Evolutionary conservation across 2,888 invertebrate genomes (phyloP).

Genomic region (Rhogogaster chlorosoma): DNA sequence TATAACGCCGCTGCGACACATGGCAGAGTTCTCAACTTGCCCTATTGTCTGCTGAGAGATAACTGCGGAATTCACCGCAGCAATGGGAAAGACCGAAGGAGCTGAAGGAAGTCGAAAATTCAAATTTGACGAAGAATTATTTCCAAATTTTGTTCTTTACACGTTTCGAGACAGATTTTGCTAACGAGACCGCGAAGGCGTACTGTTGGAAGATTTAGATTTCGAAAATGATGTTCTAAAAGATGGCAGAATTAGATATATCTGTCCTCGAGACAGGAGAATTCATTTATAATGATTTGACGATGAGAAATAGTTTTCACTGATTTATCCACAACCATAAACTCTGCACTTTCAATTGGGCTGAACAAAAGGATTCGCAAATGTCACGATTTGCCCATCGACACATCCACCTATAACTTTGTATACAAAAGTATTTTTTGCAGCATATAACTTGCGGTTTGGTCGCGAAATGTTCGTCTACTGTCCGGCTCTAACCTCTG

Average conservation of each 20-base stretch:
- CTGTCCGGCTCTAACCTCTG: too few relatives aligned
- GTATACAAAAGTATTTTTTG: too few relatives aligned
- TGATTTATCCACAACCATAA: neutral
- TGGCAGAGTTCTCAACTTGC: slow-evolving; percentile 69
- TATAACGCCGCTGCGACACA: slow-evolving; percentile 70
- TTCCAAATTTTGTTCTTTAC: neutral
- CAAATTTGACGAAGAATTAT: neutral
- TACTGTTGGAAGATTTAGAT: neutral
- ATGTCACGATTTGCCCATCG: neutral
- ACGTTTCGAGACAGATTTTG: neutral
- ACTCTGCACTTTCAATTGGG: neutral
- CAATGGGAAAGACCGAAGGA: neutral
- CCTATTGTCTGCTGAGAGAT: slow-evolving; percentile 29
- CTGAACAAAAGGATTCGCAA: too few relatives aligned
- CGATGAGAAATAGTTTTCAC: neutral
- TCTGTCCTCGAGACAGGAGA: neutral
- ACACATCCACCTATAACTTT: too few relatives aligned
- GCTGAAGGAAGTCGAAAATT: neutral
- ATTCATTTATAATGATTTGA: neutral
- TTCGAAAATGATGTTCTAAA: neutral
- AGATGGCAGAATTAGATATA: neutral
- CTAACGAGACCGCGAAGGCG: neutral
- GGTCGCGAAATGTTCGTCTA: too few relatives aligned
- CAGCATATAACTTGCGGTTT: too few relatives aligned
- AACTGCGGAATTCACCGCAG: neutral